Evolutionary conservation across 2,888 invertebrate genomes (phyloP).

Genomic region (Auanema sp.): DNA sequence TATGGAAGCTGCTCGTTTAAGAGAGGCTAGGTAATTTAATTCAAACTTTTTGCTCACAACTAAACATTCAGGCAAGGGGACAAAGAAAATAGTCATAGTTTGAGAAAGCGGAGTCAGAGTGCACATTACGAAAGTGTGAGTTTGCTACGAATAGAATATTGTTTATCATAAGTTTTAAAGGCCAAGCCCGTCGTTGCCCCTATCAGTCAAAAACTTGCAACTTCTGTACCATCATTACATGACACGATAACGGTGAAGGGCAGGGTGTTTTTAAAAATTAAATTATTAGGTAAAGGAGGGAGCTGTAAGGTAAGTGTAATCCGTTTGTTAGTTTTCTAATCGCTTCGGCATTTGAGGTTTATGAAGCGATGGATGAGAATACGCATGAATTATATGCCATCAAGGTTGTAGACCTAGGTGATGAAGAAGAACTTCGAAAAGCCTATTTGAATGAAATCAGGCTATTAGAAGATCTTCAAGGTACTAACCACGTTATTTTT

Average conservation of each 20-base stretch:
- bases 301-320: constrained; percentile 76
- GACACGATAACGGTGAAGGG: constrained; percentile 3
- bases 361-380: constrained; percentile 73
- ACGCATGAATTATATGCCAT: constrained; percentile 72
- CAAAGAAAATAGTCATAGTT: too few relatives aligned
- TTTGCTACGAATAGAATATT: too few relatives aligned
- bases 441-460: constrained; percentile 88
- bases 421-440: constrained; percentile 73
- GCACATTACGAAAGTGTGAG: too few relatives aligned
- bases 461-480: constrained; percentile 78
- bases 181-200: too few relatives aligned
- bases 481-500: constrained; percentile 78
- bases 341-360: constrained; percentile 55
- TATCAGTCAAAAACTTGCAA: too few relatives aligned
- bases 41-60: too few relatives aligned
- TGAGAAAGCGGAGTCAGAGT: too few relatives aligned
- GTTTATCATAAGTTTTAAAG: too few relatives aligned
- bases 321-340: neutral
- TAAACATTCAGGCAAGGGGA: too few relatives aligned
- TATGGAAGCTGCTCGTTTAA: too few relatives aligned
- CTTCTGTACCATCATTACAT: too few relatives aligned
- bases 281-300: constrained; percentile 83
- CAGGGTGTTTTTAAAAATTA: constrained; percentile 65
- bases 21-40: too few relatives aligned
- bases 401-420: constrained; percentile 70